Percentiles rank a stretch among this genome's conserved stretches.
These are phyloP conservation scores for Natrix natrix DNA, from an alignment of 2,797 vertebrate genomes.

Conservation along the genomic window DNA sequence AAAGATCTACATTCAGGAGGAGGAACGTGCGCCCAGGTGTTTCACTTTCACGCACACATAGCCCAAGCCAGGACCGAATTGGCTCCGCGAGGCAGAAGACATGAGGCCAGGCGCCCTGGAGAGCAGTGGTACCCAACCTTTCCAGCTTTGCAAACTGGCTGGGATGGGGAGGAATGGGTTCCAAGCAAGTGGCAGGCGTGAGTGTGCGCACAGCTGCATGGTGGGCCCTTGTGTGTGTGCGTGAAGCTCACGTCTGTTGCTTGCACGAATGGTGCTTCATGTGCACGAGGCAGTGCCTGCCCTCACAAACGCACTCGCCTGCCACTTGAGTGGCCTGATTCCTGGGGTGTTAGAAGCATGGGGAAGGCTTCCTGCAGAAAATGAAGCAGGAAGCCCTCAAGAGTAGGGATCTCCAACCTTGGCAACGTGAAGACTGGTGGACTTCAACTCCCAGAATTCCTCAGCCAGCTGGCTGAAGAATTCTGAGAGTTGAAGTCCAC, in stretches of 20 bases:
- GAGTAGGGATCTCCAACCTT: too few relatives aligned
- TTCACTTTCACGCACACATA: not conserved
- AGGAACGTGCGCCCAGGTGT: not conserved
- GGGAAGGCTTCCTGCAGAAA: not conserved
- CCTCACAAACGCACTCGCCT: not conserved
- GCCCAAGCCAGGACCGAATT: not conserved
- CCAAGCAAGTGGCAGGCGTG: too few relatives aligned
- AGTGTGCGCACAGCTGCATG: not conserved
- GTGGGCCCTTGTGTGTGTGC: too few relatives aligned
- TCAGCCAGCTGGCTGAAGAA: too few relatives aligned
- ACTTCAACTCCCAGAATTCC: too few relatives aligned
- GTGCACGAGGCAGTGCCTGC: too few relatives aligned
- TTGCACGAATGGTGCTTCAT: not conserved
- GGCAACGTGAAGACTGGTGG: too few relatives aligned
- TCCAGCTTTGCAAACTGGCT: not conserved
- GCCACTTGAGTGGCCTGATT: not conserved
- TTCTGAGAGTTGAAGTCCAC: too few relatives aligned
- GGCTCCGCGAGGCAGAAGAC: slow-evolving; percentile 18
- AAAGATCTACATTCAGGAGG: slow-evolving; percentile 41
- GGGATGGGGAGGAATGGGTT: not conserved
- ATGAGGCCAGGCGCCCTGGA: slow-evolving; percentile 10
- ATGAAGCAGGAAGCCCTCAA: not conserved
- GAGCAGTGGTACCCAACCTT: not conserved
- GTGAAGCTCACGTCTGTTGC: not conserved
- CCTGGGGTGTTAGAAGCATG: not conserved